Percentiles rank a stretch among this genome's conserved stretches.
Conservation (phyloP, 2,797 vertebrate species). For the Crocidura indochinensis region DNA sequence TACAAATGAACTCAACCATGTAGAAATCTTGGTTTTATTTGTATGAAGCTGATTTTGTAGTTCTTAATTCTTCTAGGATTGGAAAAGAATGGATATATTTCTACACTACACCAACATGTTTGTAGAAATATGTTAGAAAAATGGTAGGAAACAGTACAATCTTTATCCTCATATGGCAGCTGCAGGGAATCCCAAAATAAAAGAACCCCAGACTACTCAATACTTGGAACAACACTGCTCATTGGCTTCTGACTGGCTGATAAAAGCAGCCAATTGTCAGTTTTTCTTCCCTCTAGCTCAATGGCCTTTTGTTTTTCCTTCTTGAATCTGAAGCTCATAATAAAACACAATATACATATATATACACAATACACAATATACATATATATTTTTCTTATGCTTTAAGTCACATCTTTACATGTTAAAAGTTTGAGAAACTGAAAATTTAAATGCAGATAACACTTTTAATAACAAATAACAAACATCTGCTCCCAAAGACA, state of each 20-base stretch:
- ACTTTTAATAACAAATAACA: not conserved
- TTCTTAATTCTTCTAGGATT: slow-evolving; percentile 1
- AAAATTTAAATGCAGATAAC: not conserved
- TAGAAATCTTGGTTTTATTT: not conserved
- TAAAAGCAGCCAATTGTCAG: not conserved
- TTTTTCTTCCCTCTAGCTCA: not conserved
- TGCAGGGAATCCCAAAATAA: not conserved
- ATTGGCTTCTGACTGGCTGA: not conserved
- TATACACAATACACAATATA: no score
- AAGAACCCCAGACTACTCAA: not conserved
- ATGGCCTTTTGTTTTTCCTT: not conserved
- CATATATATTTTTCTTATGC: slow-evolving; percentile 9
- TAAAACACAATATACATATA: not conserved
- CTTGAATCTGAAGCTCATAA: slow-evolving; percentile 25
- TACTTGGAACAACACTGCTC: not conserved
- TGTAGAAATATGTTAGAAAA: not conserved
- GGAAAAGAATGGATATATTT: not conserved
- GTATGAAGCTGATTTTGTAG: not conserved
- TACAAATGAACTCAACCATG: not conserved
- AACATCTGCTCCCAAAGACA: slow-evolving; percentile 21
- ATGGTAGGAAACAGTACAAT: not conserved
- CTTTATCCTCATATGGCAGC: not conserved
- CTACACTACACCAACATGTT: not conserved
- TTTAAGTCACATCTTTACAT: slow-evolving; percentile 12
- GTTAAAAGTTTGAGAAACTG: not conserved